phyloP scores from a whole-genome alignment of 1,140 invertebrate genomes.

The Episyrphus balteatus region DNA sequence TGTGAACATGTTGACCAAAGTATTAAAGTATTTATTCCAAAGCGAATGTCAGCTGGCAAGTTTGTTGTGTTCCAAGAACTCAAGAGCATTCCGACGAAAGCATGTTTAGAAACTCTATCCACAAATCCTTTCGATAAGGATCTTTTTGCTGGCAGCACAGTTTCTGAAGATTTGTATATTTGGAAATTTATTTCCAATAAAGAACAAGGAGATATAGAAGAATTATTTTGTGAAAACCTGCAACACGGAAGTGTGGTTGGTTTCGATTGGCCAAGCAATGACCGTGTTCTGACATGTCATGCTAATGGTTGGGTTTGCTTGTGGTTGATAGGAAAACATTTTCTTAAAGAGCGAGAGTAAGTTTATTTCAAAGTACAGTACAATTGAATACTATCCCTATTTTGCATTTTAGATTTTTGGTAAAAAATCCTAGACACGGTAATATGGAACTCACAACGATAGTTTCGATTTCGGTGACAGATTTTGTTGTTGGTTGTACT shows the following conservation, averaged over 20 bases:
- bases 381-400: background rate
- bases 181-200: conserved; percentile 19
- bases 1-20: conserved; percentile 30
- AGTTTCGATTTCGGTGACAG: conserved; percentile 15
- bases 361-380: background rate
- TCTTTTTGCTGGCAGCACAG: conserved; percentile 28
- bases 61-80: conserved; percentile 20
- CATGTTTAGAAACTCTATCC: conserved; percentile 21
- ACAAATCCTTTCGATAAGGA: conserved; percentile 28
- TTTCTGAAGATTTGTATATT: conserved; percentile 28
- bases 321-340: conserved; percentile 20
- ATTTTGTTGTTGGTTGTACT: conserved; percentile 25
- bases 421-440: background rate
- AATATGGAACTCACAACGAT: conserved; percentile 16
- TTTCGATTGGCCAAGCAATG: conserved; percentile 21
- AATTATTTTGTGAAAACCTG: conserved; percentile 16
- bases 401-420: conserved; percentile 1
- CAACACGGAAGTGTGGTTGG: conserved; percentile 22
- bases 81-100: conserved; percentile 19
- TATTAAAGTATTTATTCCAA: conserved; percentile 22
- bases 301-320: conserved; percentile 21
- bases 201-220: conserved; percentile 12
- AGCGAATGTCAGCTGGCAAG: conserved; percentile 18
- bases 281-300: conserved; percentile 25
- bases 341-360: conserved; percentile 25